phyloP scores from a whole-genome alignment of 2,113 vertebrate genomes.

The Myrmophylax atrothorax region DNA sequence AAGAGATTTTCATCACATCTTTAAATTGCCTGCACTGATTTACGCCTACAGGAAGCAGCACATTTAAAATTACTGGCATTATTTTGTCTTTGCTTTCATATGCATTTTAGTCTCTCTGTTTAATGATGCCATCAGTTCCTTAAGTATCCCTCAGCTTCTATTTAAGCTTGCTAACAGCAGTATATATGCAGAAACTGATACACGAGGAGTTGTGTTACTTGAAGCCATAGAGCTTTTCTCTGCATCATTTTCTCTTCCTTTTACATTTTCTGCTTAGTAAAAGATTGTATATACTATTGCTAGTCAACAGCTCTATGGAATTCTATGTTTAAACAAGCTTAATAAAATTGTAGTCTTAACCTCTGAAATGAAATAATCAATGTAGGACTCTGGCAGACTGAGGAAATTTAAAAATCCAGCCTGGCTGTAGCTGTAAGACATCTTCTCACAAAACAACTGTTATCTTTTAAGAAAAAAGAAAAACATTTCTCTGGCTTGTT shows the following conservation, averaged over 20 bases:
- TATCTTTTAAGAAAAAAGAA: constrained; percentile 30
- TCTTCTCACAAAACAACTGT: constrained; percentile 33
- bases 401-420: background rate
- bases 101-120: background rate
- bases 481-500: constrained; percentile 46
- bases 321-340: background rate
- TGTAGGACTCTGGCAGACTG: background rate
- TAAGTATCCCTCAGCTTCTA: background rate
- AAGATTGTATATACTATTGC: background rate
- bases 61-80: background rate
- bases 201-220: background rate
- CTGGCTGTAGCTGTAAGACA: background rate
- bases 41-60: constrained; percentile 8
- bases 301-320: background rate
- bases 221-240: background rate
- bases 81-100: background rate
- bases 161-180: background rate
- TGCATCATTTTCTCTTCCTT: background rate
- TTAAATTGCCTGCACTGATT: background rate
- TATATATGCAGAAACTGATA: background rate
- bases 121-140: background rate
- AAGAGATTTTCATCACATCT: background rate
- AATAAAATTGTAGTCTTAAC: background rate
- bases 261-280: background rate
- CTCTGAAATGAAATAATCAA: constrained; percentile 10